phyloP scores from a whole-genome alignment of 92 coral and sea anemone species.

The Scolanthus callimorphus region DNA sequence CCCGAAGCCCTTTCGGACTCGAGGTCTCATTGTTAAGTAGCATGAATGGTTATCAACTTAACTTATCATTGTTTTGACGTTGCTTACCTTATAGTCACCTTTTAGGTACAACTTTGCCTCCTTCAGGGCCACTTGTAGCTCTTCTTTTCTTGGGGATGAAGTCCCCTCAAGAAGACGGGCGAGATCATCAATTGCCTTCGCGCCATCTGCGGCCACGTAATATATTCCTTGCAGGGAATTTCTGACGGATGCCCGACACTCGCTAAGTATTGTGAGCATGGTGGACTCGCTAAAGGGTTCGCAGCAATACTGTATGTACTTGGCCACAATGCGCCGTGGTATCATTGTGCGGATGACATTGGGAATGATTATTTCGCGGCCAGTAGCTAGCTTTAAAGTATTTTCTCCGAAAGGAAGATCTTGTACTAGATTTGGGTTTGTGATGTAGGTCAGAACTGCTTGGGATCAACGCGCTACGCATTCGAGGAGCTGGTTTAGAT shows the following conservation, averaged over 20 bases:
- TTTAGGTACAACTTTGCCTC: no score
- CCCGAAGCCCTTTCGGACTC: no score
- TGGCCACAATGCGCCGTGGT: constrained; percentile 26
- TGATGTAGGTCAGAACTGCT: constrained; percentile 34
- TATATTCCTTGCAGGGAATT: constrained; percentile 44
- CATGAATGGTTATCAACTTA: no score
- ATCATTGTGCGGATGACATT: constrained; percentile 35
- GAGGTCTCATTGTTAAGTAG: no score
- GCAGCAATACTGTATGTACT: constrained; percentile 38
- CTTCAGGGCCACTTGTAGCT: no score
- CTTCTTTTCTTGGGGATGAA: no score
- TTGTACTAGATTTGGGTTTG: constrained; percentile 29
- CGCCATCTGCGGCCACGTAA: constrained; percentile 23
- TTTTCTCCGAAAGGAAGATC: constrained; percentile 46
- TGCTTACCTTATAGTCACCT: no score
- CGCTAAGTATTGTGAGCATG: constrained; percentile 23
- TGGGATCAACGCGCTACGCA: no score
- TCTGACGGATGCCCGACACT: constrained; percentile 33
- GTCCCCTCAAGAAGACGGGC: no score
- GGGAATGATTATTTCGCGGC: constrained; percentile 26
- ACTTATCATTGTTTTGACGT: no score
- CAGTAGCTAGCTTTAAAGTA: no score
- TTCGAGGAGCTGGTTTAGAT: no score
- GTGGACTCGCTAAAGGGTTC: constrained; percentile 32
- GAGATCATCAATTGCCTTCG: constrained; percentile 23